phyloP scores from a whole-genome alignment of 2,113 vertebrate genomes.

The Podarcis raffonei region DNA sequence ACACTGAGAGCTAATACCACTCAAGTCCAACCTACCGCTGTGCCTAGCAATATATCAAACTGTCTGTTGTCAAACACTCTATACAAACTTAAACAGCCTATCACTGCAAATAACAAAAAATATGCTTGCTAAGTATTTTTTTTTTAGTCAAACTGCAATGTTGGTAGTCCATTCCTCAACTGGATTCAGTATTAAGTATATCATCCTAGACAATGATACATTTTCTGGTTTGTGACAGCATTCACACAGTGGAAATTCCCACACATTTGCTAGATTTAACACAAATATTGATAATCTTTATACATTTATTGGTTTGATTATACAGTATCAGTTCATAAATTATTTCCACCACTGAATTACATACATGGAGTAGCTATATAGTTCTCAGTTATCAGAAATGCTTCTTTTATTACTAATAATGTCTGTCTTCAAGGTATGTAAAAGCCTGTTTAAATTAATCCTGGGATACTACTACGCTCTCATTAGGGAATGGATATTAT shows the following conservation, averaged over 20 bases:
- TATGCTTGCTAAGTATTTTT: constrained; percentile 80
- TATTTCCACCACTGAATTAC: constrained; percentile 1
- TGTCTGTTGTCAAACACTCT: constrained; percentile 86
- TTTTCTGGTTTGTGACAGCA: not conserved
- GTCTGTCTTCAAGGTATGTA: not conserved
- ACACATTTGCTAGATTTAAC: constrained; percentile 42
- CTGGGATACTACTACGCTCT: not conserved
- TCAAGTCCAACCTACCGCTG: constrained; percentile 86
- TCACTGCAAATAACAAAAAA: constrained; percentile 77
- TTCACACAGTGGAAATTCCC: constrained; percentile 60
- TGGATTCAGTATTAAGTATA: constrained; percentile 77
- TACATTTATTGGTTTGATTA: constrained; percentile 3
- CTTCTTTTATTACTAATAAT: not conserved
- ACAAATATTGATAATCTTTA: constrained; percentile 52
- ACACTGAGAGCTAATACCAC: constrained; percentile 83
- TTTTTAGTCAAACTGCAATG: constrained; percentile 78
- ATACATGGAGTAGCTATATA: not conserved
- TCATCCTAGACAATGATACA: constrained; percentile 69
- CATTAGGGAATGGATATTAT: constrained; percentile 3
- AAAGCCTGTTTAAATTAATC: not conserved
- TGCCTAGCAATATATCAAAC: constrained; percentile 87
- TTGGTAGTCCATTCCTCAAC: constrained; percentile 76
- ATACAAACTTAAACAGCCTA: constrained; percentile 81
- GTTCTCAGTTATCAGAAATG: constrained; percentile 35
- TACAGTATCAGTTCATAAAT: not conserved